A percentile compares a stretch with the other conserved stretches of the same genome.
These are phyloP conservation scores for Zaprionus vittiger DNA, from an alignment of 1,140 invertebrate species.

Conservation along the genomic window DNA sequence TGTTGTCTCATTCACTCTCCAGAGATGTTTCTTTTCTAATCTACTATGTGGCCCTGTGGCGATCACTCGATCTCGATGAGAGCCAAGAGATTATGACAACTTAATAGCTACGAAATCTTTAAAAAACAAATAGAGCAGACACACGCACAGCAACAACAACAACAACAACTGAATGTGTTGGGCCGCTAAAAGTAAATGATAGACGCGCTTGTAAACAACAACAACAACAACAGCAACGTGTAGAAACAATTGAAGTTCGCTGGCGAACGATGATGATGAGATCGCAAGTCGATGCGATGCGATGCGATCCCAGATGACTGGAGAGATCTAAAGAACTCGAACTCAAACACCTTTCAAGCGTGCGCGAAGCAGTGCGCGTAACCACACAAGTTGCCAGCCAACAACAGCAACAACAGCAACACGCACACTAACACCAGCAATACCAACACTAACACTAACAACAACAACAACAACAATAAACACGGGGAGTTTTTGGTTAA, in stretches of 20 bases:
- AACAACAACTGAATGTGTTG: slow-evolving; percentile 53
- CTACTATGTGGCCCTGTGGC: slow-evolving; percentile 33
- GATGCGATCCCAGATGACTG: slow-evolving; percentile 64
- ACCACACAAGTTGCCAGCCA: slow-evolving; percentile 56
- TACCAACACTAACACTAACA: slow-evolving; percentile 24
- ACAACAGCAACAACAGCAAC: slow-evolving; percentile 34
- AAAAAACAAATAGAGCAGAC: slow-evolving; percentile 75
- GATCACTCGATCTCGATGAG: slow-evolving; percentile 55
- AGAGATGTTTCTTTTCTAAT: background rate
- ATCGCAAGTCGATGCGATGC: slow-evolving; percentile 38
- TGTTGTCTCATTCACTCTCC: slow-evolving; percentile 1
- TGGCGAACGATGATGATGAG: slow-evolving; percentile 60
- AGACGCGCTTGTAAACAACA: slow-evolving; percentile 70
- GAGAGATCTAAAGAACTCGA: slow-evolving; percentile 82
- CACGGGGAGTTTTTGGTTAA: slow-evolving; percentile 74
- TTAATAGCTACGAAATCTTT: slow-evolving; percentile 74
- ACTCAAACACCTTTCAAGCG: slow-evolving; percentile 80
- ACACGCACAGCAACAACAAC: slow-evolving; percentile 45
- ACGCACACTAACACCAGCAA: slow-evolving; percentile 31
- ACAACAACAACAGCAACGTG: slow-evolving; percentile 23
- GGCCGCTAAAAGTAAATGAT: slow-evolving; percentile 70
- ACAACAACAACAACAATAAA: slow-evolving; percentile 41
- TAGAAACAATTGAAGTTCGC: slow-evolving; percentile 77
- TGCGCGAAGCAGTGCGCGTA: slow-evolving; percentile 47
- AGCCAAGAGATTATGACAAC: slow-evolving; percentile 73